Evolutionary conservation across 2,797 vertebrate genomes (phyloP).

Genomic region (Cyclura pinguis): DNA sequence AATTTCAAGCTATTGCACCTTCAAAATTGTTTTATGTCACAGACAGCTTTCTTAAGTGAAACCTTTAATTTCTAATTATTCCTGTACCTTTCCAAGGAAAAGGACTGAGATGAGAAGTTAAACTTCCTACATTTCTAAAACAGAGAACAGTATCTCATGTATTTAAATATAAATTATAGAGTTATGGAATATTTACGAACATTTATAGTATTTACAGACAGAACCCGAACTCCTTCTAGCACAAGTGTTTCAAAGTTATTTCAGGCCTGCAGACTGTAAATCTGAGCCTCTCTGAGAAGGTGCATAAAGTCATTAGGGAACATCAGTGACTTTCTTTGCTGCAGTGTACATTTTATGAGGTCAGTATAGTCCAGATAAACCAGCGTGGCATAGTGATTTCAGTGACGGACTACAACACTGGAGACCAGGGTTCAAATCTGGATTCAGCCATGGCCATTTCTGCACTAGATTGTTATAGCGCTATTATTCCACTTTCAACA

Average conservation of each 20-base stretch:
- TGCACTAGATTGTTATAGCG: no score
- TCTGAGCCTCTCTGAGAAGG: background rate
- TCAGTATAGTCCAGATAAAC: no score
- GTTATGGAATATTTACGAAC: background rate
- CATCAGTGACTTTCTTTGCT: background rate
- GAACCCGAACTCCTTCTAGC: background rate
- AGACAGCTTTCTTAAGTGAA: constrained; percentile 59
- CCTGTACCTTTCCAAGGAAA: background rate
- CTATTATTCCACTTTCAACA: no score
- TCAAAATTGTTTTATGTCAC: constrained; percentile 58
- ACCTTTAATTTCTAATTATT: background rate
- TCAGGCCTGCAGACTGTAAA: background rate
- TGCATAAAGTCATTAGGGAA: background rate
- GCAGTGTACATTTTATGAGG: background rate
- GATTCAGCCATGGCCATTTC: no score
- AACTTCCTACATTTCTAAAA: background rate
- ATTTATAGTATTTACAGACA: background rate
- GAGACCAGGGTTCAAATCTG: no score
- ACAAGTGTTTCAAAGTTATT: background rate
- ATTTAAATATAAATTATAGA: background rate
- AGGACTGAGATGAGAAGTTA: background rate
- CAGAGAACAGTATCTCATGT: background rate
- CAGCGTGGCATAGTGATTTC: no score
- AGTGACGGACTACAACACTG: no score
- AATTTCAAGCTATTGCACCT: constrained; percentile 56